Evolutionary conservation across 2,797 vertebrate genomes (phyloP).

Genomic region (Argya squamiceps): DNA sequence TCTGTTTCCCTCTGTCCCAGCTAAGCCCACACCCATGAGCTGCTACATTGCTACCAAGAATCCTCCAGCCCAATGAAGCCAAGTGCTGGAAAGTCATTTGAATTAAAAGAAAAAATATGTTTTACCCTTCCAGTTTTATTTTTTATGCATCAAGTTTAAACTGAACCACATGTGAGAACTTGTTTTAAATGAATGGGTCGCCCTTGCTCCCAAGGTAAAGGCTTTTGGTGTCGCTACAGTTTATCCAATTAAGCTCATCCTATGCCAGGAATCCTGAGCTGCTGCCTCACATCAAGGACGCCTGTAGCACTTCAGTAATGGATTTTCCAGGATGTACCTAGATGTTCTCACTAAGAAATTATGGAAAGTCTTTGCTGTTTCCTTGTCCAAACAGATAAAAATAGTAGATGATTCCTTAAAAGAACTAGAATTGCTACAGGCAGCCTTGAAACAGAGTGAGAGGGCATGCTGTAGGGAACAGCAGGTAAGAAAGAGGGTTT

Average conservation of each 20-base stretch:
- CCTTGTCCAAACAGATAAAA: constrained; percentile 6
- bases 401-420: not conserved
- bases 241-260: not conserved
- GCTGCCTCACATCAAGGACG: not conserved
- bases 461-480: not conserved
- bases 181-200: not conserved
- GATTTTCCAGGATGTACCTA: constrained; percentile 30
- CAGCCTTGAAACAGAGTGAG: not conserved
- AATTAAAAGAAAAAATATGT: not conserved
- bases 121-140: not conserved
- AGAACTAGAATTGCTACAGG: not conserved
- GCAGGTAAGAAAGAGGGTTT: not conserved
- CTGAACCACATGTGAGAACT: not conserved
- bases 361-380: constrained; percentile 11
- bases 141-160: not conserved
- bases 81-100: not conserved
- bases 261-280: not conserved
- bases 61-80: not conserved
- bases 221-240: constrained; percentile 20
- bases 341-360: not conserved
- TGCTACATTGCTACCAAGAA: not conserved
- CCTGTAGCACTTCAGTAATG: not conserved
- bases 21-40: not conserved
- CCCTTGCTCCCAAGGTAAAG: not conserved
- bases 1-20: not conserved